Conservation (phyloP, 2,888 invertebrate genomes). For the Harmothoe impar region DNA sequence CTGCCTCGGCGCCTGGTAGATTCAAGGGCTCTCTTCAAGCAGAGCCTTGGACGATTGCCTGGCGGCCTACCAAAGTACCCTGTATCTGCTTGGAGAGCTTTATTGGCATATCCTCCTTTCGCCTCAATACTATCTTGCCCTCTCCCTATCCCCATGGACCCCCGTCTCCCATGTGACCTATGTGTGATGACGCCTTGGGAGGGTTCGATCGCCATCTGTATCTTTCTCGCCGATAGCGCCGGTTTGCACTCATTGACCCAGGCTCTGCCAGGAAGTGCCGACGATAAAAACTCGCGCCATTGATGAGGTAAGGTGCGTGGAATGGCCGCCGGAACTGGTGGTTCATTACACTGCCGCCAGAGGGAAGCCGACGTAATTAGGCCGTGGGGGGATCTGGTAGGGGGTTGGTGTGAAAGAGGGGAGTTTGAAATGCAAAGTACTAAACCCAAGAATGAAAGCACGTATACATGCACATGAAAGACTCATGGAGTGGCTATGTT, state of each 20-base stretch:
- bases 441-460: too few relatives aligned
- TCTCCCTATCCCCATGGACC: background rate
- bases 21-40: background rate
- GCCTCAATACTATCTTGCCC: too few relatives aligned
- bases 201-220: background rate
- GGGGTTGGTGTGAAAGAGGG: background rate
- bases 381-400: background rate
- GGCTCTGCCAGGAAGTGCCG: background rate
- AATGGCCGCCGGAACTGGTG: background rate
- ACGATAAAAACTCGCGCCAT: background rate
- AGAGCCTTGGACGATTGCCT: background rate
- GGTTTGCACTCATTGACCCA: slow-evolving; percentile 25
- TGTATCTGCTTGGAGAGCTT: background rate
- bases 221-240: background rate
- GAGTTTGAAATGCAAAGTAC: too few relatives aligned
- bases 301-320: background rate
- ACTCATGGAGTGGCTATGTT: too few relatives aligned
- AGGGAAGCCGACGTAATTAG: background rate
- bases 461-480: too few relatives aligned
- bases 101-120: too few relatives aligned
- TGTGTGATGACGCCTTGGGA: background rate
- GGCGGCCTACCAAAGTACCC: background rate
- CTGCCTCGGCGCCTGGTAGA: too few relatives aligned
- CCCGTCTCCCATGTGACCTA: background rate
- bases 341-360: background rate